Conservation (phyloP, 2,113 vertebrate species). For the Pagrus major region DNA sequence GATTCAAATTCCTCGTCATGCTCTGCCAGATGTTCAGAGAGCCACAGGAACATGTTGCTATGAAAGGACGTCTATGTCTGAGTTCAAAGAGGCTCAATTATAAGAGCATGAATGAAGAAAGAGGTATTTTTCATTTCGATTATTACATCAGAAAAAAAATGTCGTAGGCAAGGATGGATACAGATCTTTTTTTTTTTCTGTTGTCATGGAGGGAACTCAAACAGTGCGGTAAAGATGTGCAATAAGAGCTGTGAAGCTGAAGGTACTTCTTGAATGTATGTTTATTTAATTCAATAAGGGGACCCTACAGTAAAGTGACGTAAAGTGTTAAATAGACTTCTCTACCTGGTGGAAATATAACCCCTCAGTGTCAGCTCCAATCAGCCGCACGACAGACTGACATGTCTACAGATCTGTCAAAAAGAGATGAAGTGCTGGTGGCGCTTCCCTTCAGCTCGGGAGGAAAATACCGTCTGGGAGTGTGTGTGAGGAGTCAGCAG, state of each 20-base stretch:
- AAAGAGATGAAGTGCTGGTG: conserved; percentile 2
- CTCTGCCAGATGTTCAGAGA: background rate
- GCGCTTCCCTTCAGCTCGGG: background rate
- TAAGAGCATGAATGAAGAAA: no score
- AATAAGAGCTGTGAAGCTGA: background rate
- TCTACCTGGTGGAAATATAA: background rate
- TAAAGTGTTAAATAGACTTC: background rate
- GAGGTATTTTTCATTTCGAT: no score
- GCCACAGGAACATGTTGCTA: background rate
- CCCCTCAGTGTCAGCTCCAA: conserved; percentile 13
- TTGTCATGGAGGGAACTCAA: background rate
- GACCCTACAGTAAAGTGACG: background rate
- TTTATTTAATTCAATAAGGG: background rate
- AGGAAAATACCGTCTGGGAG: background rate
- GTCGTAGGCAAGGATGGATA: no score
- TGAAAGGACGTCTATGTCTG: background rate
- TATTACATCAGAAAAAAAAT: no score
- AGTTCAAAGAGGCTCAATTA: background rate
- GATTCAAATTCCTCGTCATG: background rate
- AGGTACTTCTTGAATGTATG: background rate
- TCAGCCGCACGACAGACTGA: conserved; percentile 21
- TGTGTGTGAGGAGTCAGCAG: conserved; percentile 23
- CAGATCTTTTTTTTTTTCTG: no score
- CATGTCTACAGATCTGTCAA: conserved; percentile 17
- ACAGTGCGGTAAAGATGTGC: background rate